These are phyloP conservation scores for Digitonthophagus gazella DNA, from an alignment of 2,888 invertebrate species.

Conservation along the genomic window DNA sequence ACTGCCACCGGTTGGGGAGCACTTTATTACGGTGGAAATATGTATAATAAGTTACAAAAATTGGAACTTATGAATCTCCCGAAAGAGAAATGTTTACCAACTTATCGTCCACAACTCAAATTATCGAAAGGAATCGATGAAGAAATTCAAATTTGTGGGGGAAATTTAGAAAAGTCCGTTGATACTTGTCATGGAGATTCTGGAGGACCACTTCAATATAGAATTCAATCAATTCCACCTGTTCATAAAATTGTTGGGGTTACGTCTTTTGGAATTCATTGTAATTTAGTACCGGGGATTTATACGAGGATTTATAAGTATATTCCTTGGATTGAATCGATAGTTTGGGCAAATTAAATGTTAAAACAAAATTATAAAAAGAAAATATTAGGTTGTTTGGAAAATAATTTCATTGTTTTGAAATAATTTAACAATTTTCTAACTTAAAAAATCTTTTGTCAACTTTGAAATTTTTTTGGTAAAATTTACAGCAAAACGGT, in stretches of 20 bases:
- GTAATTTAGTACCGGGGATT: slow-evolving; percentile 53
- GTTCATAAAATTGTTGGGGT: slow-evolving; percentile 50
- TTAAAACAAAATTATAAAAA: too few relatives aligned
- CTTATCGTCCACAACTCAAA: slow-evolving; percentile 36
- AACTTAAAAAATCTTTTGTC: too few relatives aligned
- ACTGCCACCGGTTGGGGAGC: slow-evolving; percentile 53
- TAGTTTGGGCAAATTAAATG: slow-evolving; percentile 57
- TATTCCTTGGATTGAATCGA: too few relatives aligned
- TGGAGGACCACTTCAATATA: slow-evolving; percentile 57
- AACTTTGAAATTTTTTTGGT: too few relatives aligned
- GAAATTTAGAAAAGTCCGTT: slow-evolving; percentile 44
- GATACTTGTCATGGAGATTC: slow-evolving; percentile 61
- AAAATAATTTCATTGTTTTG: too few relatives aligned
- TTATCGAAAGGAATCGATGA: slow-evolving; percentile 47
- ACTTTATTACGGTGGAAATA: slow-evolving; percentile 34
- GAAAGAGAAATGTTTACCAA: slow-evolving; percentile 39
- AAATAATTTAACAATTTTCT: too few relatives aligned
- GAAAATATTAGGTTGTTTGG: too few relatives aligned
- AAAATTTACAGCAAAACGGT: too few relatives aligned
- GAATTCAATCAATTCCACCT: slow-evolving; percentile 43
- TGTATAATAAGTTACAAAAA: slow-evolving; percentile 47
- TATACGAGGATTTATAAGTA: slow-evolving; percentile 59
- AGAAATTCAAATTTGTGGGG: slow-evolving; percentile 53
- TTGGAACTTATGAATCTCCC: slow-evolving; percentile 47
- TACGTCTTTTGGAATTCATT: slow-evolving; percentile 49